Percentiles rank a stretch among this genome's conserved stretches.
Conservation (phyloP, 2,797 vertebrate genomes). For the Sebastes matsubarae region DNA sequence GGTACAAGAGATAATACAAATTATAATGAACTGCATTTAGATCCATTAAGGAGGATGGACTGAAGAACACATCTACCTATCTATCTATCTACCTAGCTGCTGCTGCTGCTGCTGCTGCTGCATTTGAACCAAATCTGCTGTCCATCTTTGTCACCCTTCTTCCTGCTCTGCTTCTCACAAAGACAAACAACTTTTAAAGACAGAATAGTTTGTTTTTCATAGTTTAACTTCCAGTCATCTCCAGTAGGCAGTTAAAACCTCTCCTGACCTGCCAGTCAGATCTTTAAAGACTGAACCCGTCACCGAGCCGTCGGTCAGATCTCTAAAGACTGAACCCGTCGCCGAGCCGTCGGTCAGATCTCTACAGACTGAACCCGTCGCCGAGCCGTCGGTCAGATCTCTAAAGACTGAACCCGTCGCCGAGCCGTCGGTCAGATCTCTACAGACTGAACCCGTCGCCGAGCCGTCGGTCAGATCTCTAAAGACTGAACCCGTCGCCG, state of each 20-base stretch:
- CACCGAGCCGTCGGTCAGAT: too few species aligned
- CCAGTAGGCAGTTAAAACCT: not conserved
- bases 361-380: not conserved
- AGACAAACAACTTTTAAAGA: not conserved
- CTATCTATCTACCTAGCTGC: not conserved
- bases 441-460: too few species aligned
- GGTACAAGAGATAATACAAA: not conserved
- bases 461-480: not conserved
- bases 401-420: not conserved
- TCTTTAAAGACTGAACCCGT: too few species aligned
- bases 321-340: not conserved
- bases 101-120: slow-evolving; percentile 14
- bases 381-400: slow-evolving; percentile 15
- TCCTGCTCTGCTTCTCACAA: not conserved
- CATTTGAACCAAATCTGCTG: slow-evolving; percentile 24
- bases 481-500: not conserved
- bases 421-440: slow-evolving; percentile 5
- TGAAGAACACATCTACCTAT: not conserved
- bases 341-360: slow-evolving; percentile 2
- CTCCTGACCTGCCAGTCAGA: not conserved
- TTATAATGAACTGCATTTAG: not conserved
- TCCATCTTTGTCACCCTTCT: not conserved
- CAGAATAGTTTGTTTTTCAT: not conserved
- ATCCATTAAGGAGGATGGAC: not conserved
- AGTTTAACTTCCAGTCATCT: not conserved